Base-by-base conservation (phyloP, 2,113 vertebrate genomes). In the Mormyrus iriodes region DNA sequence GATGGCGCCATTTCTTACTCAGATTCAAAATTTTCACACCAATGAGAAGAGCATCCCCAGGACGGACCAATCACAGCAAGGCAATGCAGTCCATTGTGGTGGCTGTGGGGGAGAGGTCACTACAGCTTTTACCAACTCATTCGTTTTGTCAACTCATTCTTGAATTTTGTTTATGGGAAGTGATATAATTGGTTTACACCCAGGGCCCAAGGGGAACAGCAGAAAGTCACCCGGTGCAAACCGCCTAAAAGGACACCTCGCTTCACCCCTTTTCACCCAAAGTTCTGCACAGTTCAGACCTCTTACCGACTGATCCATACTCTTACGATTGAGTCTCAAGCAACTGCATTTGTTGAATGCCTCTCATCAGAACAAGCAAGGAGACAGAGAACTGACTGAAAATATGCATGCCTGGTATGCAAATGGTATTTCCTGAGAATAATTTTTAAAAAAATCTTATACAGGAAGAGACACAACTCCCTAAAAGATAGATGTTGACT, bases 91-190 rank as follows among this genome's bases (percentile, higher is more conserved):
- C 42, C 44, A 21, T 65, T 21, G 87, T 39, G 52, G 55, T 87
- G 53, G 52, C 9, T 19, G 86, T 39, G 82, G 85, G 49, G 52
- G 52, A 42, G 51, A 53, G 31, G 52, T 21, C 31, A 21, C 3
- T 21, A 55, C 52, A 58, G 85, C 13, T 27, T 51, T 49, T 52
- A 49, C 19, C 49, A 8, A n/a, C n/a, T n/a, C n/a, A n/a, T n/a
- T n/a, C n/a, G n/a, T n/a, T n/a, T n/a, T 31, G 6, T 39, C 12
- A 27, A 19, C 53, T 88, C 87, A 88, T 69, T 48, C 42, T 27
- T 73, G 44, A 69, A 49, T 15, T 79, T 79, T 79, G 83, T 48
- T 85, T 85, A 85, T 49, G 44, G 83, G 44, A 69, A 69, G 87
- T 76, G 24, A 35, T 46, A 69, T 6, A 76, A 44, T 24, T 48